These are phyloP conservation scores for Melipona beecheii DNA, from an alignment of 2,888 invertebrate genomes.

Conservation along the genomic window DNA sequence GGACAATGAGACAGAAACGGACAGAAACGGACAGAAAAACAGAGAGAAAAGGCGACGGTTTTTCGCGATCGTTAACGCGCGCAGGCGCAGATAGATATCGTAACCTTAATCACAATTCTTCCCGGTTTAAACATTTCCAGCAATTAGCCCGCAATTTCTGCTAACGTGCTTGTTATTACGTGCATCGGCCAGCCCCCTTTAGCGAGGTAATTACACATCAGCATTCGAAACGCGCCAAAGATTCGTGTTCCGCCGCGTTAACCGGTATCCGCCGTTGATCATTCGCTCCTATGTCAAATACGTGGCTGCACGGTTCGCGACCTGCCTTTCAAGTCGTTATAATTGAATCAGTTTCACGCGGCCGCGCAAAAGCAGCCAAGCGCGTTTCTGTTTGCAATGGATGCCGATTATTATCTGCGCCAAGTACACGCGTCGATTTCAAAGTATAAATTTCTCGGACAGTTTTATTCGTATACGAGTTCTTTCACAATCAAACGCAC, in stretches of 20 bases:
- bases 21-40: too few relatives aligned
- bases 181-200: conserved; percentile 41
- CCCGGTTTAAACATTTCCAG: conserved; percentile 36
- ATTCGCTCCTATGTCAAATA: conserved; percentile 63
- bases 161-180: conserved; percentile 44
- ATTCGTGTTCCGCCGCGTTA: conserved; percentile 42
- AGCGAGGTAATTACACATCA: conserved; percentile 59
- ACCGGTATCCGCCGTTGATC: conserved; percentile 50
- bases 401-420: neutral
- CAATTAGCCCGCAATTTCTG: conserved; percentile 50
- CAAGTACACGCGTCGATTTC: neutral
- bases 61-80: neutral
- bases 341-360: conserved; percentile 66
- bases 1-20: neutral
- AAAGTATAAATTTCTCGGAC: neutral
- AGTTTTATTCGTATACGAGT: neutral
- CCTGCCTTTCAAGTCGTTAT: conserved; percentile 62
- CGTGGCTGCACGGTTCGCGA: conserved; percentile 45
- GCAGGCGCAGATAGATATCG: neutral
- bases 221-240: conserved; percentile 44
- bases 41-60: neutral
- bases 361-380: conserved; percentile 10
- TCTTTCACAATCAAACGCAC: neutral
- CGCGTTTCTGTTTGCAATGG: conserved; percentile 1
- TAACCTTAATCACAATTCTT: conserved; percentile 31